Conservation (phyloP, 2,797 vertebrate species). For the Enteromius paludinosus region DNA sequence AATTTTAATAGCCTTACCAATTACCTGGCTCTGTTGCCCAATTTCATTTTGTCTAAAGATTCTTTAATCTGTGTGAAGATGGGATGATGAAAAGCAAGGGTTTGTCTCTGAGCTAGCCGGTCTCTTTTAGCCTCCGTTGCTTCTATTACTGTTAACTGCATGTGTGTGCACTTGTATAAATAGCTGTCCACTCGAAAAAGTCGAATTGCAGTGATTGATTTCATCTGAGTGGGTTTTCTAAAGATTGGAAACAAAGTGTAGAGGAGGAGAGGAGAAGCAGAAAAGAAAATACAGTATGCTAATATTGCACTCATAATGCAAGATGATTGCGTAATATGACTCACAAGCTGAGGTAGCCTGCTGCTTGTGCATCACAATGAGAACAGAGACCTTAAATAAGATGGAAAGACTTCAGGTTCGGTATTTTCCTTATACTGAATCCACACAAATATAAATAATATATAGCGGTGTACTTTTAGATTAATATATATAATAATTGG, state of each 20-base stretch:
- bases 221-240: constrained; percentile 15
- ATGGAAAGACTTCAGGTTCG: neutral
- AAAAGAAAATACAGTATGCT: neutral
- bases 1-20: constrained; percentile 57
- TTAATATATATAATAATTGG: neutral
- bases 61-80: constrained; percentile 29
- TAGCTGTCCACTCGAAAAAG: constrained; percentile 9
- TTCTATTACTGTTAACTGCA: constrained; percentile 21
- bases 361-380: neutral
- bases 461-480: neutral
- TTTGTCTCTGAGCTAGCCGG: constrained; percentile 18
- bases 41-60: constrained; percentile 40
- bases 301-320: constrained; percentile 4
- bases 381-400: constrained; percentile 8
- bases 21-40: constrained; percentile 53
- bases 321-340: constrained; percentile 25
- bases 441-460: too few relatives aligned
- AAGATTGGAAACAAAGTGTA: constrained; percentile 21
- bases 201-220: constrained; percentile 27
- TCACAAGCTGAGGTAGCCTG: neutral
- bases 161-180: constrained; percentile 25
- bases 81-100: neutral
- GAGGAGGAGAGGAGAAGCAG: too few relatives aligned
- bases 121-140: neutral
- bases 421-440: neutral